Evolutionary conservation across 2,888 invertebrate species (phyloP), one percentile per base, ranked within the genome.

Genomic region (Magallana nippona): DNA sequence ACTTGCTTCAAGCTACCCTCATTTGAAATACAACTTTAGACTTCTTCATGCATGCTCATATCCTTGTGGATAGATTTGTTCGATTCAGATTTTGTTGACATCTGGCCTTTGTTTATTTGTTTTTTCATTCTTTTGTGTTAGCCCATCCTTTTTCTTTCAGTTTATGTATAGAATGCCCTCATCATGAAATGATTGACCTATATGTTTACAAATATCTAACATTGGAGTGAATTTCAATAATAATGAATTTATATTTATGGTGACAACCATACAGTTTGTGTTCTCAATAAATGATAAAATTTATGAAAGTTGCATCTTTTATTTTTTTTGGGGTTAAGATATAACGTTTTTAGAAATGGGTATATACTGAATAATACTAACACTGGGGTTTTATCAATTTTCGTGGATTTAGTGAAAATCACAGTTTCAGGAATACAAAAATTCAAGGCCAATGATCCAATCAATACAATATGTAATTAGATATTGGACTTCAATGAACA

Each of bases 191-290:
- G 71, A 71, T 27, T n/a, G 60, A 60, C 44, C 44, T 44, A 44
- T 44, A 44, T 44, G 60, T 27, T 27, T 27, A 71, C 32, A 22
- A 19, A 63, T 63, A 22, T 71, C 32, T 71, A 71, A 71, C 11
- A 71, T 32, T 71, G 71, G 71, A 71, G 71, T 71, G 71, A 71
- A 71, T 32, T 63, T 71, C 1, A 71, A 71, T 71, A 32, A 27
- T 71, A 27, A 71, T 27, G 71, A 27, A 63, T 32, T 71, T 71
- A 60, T 60, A 71, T 71, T 71, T 22, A 71, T 71, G 71, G 71
- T 27, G 71, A 71, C 13, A 13, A 71, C 71, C 71, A 71, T 22
- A 27, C 11, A 15, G 71, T 71, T 71, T 71, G 71, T 71, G 71
- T 71, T 71, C 71, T 71, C 71, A 71, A 71, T 71, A 71, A 71